Evolutionary conservation across 2,888 invertebrate species (phyloP), one percentile per base, ranked within the genome.

Genomic region (Scelioninae gen. 1): DNA sequence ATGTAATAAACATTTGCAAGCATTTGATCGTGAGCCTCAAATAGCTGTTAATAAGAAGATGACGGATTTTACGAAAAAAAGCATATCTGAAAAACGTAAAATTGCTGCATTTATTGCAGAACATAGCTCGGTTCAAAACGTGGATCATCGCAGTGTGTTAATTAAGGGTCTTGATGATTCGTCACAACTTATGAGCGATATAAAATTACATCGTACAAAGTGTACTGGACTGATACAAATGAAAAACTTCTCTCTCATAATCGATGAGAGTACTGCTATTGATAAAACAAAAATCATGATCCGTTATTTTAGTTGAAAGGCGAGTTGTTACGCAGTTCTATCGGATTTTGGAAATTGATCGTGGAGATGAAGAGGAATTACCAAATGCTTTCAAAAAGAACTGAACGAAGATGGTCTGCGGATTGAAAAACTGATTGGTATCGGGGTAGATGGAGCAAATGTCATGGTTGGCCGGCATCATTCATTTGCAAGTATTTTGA

Each of bases 211-310:
- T 43, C 40, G 55, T 9, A 58, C 69, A 4, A 69, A 58, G 29
- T 69, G 69, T 56, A 34, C 47, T 32, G 56, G 16, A 16, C 23
- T 65, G n/a, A 49, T 65, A 15, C 15, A 15, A 8, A 90, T 89
- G 82, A 85, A 34, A 71, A 77, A 85, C 5, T 88, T 84, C 15
- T 89, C 89, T 0, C 69, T 88, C 10, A 88, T 88, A 51, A 85
- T 88, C 7, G 88, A 89, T 69, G 88, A 88, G 81, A 89, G 85
- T 53, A 88, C 86, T 43, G 55, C 56, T 11, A 74, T 86, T 8
- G 82, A 83, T 15, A 80, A 66, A 16, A 69, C 60, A 40, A 71
- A 82, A 60, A 47, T 85, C 4, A 84, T 85, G 82, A 72, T 85
- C 8, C 65, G 82, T 11, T 85, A 84, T 56, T 85, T 83, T 29